Conservation (phyloP, 2,113 vertebrate species). For the Pogonocichla stellata region DNA sequence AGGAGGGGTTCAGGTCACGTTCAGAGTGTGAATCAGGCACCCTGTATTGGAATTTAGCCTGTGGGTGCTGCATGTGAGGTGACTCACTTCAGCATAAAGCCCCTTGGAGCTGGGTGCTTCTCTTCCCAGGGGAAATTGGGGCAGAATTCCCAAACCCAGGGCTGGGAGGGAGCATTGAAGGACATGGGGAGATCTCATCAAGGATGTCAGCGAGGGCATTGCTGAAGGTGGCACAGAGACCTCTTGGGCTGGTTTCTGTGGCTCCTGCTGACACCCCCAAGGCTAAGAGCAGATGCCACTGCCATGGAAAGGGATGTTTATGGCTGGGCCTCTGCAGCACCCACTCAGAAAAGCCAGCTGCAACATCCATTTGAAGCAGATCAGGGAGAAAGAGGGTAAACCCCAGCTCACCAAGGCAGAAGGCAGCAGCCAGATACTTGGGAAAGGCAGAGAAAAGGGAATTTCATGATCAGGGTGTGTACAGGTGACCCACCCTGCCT, state of each 20-base stretch:
- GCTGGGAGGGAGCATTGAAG: not conserved
- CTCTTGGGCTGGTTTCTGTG: not conserved
- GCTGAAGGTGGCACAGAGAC: not conserved
- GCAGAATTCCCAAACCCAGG: not conserved
- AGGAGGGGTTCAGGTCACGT: not conserved
- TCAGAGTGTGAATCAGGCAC: not conserved
- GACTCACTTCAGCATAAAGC: not conserved
- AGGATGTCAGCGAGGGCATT: not conserved
- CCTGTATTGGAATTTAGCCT: not conserved
- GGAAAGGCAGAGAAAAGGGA: not conserved
- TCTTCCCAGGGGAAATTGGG: not conserved
- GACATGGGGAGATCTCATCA: not conserved
- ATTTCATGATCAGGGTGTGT: not conserved
- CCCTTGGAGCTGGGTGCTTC: not conserved
- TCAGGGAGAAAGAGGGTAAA: not conserved
- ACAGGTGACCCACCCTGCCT: not conserved
- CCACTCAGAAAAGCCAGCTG: not conserved
- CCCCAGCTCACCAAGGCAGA: not conserved
- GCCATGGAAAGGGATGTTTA: not conserved
- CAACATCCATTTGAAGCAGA: not conserved
- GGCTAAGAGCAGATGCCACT: not conserved
- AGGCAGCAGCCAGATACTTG: not conserved
- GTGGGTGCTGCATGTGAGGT: not conserved
- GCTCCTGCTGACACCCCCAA: not conserved
- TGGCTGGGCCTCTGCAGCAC: not conserved